Conservation (phyloP, 1,140 invertebrate species). For the Neodiprion pinetum region DNA sequence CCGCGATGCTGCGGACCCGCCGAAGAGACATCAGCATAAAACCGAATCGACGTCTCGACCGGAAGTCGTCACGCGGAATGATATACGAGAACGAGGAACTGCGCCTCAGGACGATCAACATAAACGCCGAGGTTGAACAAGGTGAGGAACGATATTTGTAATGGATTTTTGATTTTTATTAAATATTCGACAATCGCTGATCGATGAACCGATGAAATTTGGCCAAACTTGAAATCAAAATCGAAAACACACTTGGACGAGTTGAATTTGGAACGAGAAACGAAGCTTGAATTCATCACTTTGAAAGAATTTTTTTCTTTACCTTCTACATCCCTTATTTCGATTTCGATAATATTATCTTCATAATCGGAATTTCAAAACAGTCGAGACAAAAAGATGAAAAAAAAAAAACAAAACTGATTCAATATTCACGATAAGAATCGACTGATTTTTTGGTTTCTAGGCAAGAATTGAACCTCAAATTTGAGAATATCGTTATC, state of each 20-base stretch:
- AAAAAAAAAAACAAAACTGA: too few relatives aligned
- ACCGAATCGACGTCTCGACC: slow-evolving; percentile 78
- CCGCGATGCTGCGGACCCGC: slow-evolving; percentile 71
- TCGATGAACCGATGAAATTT: too few relatives aligned
- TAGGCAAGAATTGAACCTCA: too few relatives aligned
- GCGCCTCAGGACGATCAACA: slow-evolving; percentile 87
- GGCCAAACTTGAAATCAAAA: too few relatives aligned
- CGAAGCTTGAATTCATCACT: not conserved
- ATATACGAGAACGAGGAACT: slow-evolving; percentile 92
- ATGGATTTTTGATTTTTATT: slow-evolving; percentile 17
- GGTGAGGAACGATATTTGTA: slow-evolving; percentile 61
- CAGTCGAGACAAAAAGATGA: too few relatives aligned
- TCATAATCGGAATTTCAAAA: not conserved
- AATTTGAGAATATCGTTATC: too few relatives aligned
- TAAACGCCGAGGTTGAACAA: slow-evolving; percentile 92
- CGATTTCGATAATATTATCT: not conserved
- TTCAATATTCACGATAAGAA: too few relatives aligned
- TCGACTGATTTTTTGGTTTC: too few relatives aligned
- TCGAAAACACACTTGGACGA: not conserved
- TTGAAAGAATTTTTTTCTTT: slow-evolving; percentile 6
- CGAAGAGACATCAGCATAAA: slow-evolving; percentile 76
- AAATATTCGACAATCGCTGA: too few relatives aligned
- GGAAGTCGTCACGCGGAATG: slow-evolving; percentile 85
- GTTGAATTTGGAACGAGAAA: not conserved
- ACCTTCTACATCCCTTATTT: too few relatives aligned